A percentile compares a stretch with the other conserved stretches of the same genome.
phyloP scores from a whole-genome alignment of 2,113 vertebrate species.

The Sapayoa aenigma region DNA sequence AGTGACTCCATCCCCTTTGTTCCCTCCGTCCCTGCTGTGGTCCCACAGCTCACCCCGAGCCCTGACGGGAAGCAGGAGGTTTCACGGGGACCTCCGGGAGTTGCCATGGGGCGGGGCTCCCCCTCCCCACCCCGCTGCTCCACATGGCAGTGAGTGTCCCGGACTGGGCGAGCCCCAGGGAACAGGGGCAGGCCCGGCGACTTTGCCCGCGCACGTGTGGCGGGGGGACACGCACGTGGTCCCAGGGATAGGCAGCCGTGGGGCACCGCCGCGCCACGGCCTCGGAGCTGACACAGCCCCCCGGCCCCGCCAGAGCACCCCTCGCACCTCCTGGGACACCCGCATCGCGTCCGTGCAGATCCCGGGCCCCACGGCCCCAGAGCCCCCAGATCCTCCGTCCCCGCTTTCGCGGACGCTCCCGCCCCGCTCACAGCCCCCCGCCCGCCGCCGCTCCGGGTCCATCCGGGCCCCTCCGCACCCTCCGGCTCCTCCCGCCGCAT shows the following conservation, averaged over 20 bases:
- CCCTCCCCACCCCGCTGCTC: not conserved
- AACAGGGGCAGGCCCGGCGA: not conserved
- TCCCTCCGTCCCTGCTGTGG: not conserved
- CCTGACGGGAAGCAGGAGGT: not conserved
- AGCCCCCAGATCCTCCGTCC: not conserved
- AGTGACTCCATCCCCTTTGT: not conserved
- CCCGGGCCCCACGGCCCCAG: not conserved
- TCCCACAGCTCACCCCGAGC: too few species aligned
- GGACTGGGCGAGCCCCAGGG: not conserved
- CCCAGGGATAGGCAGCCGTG: not conserved
- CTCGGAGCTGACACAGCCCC: not conserved
- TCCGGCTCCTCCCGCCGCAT: not conserved
- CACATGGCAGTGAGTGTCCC: accelerated
- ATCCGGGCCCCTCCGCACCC: not conserved
- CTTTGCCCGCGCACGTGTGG: not conserved
- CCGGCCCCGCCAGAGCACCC: not conserved
- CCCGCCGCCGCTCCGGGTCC: not conserved
- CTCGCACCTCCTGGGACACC: not conserved
- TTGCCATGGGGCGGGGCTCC: not conserved
- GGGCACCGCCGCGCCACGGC: not conserved
- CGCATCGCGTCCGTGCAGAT: not conserved
- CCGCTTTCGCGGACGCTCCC: not conserved
- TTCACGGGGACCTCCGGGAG: not conserved
- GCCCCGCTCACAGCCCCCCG: not conserved
- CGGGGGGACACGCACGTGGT: not conserved